Base-by-base conservation (phyloP, 2,113 vertebrate species). In the Mesitornis unicolor region DNA sequence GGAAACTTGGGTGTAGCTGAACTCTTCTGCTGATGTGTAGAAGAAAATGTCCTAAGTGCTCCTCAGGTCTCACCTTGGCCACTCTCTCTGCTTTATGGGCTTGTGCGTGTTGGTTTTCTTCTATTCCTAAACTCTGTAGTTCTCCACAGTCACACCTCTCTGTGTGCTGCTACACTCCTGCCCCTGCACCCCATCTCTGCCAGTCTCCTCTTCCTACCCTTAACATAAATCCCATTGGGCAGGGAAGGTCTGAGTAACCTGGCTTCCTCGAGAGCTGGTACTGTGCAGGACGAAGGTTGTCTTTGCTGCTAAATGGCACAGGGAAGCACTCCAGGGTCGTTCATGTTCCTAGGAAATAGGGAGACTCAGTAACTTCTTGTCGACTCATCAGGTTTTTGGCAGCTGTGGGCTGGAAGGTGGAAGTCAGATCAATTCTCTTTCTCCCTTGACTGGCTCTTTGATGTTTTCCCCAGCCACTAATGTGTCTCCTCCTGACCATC, bases 141-240 rank as follows among this genome's bases (percentile, higher is more conserved):
- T 68, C 48, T 64, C 60, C 19, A 21, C 1, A 3, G 15, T 69
- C 14, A 10, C 40, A 42, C 21, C 15, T 48, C 10, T 1, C 12
- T 13, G 10, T 26, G 21, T 67, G 40, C 13, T 36, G 26, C 40
- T 40, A 10, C 15, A 4, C 10, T 2, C 14, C 13, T 24, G 56
- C 10, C 28, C 16, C 53, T 40, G 36, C n/a, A 19, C 3, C 0
- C 5, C 5, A 3, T 5, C 73, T 36, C 7, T 33, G 12, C n/a
- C 59, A 80, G 33, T 42, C 18, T 14, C 50, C 7, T 42, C 7
- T 53, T 20, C 22, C 16, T 60, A 3, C 19, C 26, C 15, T 25
- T 15, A 11, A 5, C 0, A 1, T 18, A 20, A 47, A 31, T 2
- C 31, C 77, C 22, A 1, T n/a, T 2, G 11, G 36, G 14, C 11